Base-by-base conservation (phyloP, 2,113 vertebrate species). In the Mesoclemmys tuberculata region DNA sequence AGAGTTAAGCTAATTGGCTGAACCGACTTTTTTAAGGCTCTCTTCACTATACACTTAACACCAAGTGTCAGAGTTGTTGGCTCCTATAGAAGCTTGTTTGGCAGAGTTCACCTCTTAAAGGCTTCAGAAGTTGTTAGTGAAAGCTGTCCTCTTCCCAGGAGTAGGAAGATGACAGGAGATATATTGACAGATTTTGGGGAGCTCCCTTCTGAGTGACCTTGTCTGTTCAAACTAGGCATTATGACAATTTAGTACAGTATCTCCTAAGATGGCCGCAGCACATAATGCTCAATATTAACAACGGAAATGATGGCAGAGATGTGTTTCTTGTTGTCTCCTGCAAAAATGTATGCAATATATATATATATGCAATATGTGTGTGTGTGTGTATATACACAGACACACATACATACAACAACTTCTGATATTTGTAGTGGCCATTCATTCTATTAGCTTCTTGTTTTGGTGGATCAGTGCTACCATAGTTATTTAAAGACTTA, bases 321-420 rank as follows among this genome's bases (percentile, higher is more conserved):
- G 95, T 97, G 95, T 97, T 96, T 95, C 82, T 95, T 97, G 94
- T 95, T 97, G 96, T 97, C 96, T 90, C 91, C 1, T 35, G 31
- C 29, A 64, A 64, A 64, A 64, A 64, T 64, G 58, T n/a, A n/a
- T n/a, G 46, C 46, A 5, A 46, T 46, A 46, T 46, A 46, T 46
- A 46, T 46, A 46, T 46, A 46, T 46, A 46, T 46, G n/a, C n/a
- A n/a, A 11, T 11, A 49, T 49, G 48, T 49, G 48, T 41, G 44
- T 93, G 93, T 94, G 93, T 97, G 35, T 92, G 80, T 13, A 2
- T 74, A 4, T 10, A n/a, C n/a, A n/a, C n/a, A n/a, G n/a, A n/a
- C n/a, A n/a, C n/a, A n/a, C n/a, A n/a, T n/a, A n/a, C n/a, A n/a
- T n/a, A n/a, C n/a, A 85, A 94, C 96, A 97, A 95, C 96, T 97